These are phyloP conservation scores for Oncorhynchus tshawytscha DNA, from an alignment of 2,113 vertebrate genomes.

Conservation along the genomic window DNA sequence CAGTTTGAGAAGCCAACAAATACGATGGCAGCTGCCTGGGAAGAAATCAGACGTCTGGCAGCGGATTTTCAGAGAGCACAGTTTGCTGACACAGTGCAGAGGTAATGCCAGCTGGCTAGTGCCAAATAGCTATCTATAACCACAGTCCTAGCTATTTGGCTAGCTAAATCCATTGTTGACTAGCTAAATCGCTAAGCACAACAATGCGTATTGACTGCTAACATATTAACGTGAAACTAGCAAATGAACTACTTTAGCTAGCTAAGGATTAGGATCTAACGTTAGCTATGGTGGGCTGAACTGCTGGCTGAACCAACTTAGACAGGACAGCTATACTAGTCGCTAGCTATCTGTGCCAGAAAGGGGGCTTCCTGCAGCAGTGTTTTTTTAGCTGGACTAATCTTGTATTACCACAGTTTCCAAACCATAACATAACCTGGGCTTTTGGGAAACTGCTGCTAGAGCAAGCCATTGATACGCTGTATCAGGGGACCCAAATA, in stretches of 20 bases:
- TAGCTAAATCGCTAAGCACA: background rate
- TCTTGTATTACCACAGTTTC: background rate
- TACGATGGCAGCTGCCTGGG: constrained; percentile 89
- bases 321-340: too few species aligned
- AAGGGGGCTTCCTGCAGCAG: too few species aligned
- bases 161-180: too few species aligned
- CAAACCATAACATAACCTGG: background rate
- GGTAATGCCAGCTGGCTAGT: constrained; percentile 67
- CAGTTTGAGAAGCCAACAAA: background rate
- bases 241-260: too few species aligned
- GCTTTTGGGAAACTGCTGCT: background rate
- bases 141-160: too few species aligned
- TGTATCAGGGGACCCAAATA: too few species aligned
- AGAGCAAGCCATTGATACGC: too few species aligned
- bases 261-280: too few species aligned
- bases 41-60: constrained; percentile 88
- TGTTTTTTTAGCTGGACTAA: background rate
- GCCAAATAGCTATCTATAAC: background rate
- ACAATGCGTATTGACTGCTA: constrained; percentile 18
- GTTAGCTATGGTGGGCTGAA: background rate
- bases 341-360: too few species aligned
- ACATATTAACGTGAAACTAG: too few species aligned
- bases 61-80: constrained; percentile 95
- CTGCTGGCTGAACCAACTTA: constrained; percentile 21
- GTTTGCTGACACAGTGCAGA: constrained; percentile 87